These are phyloP conservation scores for Oreotrochilus melanogaster DNA, from an alignment of 2,113 vertebrate species.

Conservation along the genomic window DNA sequence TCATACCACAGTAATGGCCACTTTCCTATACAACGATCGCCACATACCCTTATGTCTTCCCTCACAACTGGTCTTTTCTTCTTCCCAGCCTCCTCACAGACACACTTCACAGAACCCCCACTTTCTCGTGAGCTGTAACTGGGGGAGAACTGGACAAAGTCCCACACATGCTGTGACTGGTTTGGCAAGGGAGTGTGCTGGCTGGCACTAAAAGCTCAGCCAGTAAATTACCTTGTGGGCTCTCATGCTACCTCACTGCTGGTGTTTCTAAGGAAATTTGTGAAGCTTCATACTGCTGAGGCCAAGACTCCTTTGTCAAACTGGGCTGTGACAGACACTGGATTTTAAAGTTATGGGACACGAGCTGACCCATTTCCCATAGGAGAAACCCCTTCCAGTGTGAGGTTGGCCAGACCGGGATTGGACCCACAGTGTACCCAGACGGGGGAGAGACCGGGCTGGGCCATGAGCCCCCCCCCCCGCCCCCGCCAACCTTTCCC, in stretches of 20 bases:
- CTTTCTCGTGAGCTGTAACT: background rate
- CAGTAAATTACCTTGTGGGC: no score
- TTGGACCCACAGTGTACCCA: background rate
- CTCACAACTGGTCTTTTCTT: accelerated
- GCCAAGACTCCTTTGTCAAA: background rate
- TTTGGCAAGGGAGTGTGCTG: accelerated
- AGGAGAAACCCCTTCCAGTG: background rate
- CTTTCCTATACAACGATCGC: background rate
- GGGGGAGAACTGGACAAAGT: background rate
- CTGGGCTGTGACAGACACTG: background rate
- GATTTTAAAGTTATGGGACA: background rate
- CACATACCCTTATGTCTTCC: background rate
- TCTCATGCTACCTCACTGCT: background rate
- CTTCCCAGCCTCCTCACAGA: background rate
- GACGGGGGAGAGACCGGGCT: accelerated
- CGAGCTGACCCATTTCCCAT: no score
- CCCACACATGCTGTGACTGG: no score
- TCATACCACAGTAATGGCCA: accelerated
- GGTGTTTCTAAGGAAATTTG: background rate
- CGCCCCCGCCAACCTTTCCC: background rate
- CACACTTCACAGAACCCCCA: background rate
- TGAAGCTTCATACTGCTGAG: accelerated
- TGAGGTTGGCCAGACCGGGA: accelerated
- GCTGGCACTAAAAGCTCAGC: background rate
- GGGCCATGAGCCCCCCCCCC: background rate